phyloP scores from a whole-genome alignment of 2,797 vertebrate genomes.

The Smutsia temminckii region DNA sequence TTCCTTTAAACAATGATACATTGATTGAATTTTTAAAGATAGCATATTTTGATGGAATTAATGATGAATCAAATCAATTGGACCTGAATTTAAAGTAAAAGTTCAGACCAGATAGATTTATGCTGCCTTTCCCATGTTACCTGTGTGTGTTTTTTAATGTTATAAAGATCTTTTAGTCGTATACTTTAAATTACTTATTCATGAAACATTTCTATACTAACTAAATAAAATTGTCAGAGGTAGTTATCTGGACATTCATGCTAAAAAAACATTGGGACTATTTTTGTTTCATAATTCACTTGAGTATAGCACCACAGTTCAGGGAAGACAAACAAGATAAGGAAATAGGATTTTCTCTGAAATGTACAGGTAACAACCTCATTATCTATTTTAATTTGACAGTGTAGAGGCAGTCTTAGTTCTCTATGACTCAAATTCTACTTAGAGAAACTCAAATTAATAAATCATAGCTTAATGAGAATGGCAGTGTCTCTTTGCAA shows the following conservation, averaged over 20 bases:
- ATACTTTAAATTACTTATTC: not conserved
- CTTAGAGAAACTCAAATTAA: conserved; percentile 61
- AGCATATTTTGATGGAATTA: conserved; percentile 13
- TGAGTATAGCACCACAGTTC: not conserved
- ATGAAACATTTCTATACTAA: conserved; percentile 12
- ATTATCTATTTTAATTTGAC: conserved; percentile 55
- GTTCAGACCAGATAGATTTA: not conserved
- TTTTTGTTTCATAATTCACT: not conserved
- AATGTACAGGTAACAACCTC: not conserved
- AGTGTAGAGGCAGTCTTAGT: conserved; percentile 23
- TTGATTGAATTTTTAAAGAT: not conserved
- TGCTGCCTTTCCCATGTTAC: not conserved
- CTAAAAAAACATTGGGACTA: not conserved
- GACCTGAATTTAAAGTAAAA: conserved; percentile 28
- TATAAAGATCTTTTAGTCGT: conserved; percentile 2
- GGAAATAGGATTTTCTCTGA: not conserved
- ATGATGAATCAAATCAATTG: conserved; percentile 14
- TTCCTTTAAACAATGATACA: not conserved
- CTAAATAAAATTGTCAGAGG: not conserved
- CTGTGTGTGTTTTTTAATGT: not conserved
- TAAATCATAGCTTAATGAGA: conserved; percentile 17
- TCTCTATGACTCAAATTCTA: conserved; percentile 54
- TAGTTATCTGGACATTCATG: not conserved
- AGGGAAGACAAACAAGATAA: conserved; percentile 1
- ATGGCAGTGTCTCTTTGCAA: not conserved